These are phyloP conservation scores for Acronicta psi DNA, from an alignment of 2,888 invertebrate genomes.

Conservation along the genomic window DNA sequence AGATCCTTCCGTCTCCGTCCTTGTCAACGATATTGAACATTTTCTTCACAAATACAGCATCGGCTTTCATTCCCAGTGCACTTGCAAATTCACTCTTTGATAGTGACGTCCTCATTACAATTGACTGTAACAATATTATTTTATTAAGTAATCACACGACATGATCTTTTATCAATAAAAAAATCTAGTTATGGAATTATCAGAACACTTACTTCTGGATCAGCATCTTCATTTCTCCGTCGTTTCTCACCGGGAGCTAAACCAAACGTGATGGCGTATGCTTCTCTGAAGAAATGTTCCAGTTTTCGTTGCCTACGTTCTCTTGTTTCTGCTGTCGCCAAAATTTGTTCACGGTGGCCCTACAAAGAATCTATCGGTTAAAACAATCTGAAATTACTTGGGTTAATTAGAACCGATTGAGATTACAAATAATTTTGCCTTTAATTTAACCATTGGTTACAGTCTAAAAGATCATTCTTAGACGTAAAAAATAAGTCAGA, in stretches of 20 bases:
- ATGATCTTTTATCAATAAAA: too few relatives aligned
- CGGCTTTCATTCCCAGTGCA: constrained; percentile 97
- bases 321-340: constrained; percentile 97
- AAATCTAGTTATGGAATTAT: neutral
- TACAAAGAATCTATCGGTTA: constrained; percentile 43
- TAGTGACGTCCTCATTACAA: constrained; percentile 97
- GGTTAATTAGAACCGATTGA: neutral
- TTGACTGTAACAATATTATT: constrained; percentile 89
- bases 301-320: constrained; percentile 97
- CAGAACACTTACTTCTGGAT: constrained; percentile 91
- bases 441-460: too few relatives aligned
- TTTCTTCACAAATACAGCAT: constrained; percentile 98
- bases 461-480: neutral
- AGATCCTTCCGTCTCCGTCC: constrained; percentile 97
- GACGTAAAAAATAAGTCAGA: too few relatives aligned
- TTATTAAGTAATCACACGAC: too few relatives aligned
- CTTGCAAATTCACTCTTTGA: constrained; percentile 98
- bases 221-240: constrained; percentile 92
- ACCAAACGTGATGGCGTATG: constrained; percentile 97
- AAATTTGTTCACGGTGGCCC: constrained; percentile 95
- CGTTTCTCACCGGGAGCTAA: constrained; percentile 95
- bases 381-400: neutral
- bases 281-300: constrained; percentile 98
- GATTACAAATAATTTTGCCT: too few relatives aligned
- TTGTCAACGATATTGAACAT: constrained; percentile 99